Conservation (phyloP, 2,797 vertebrate genomes). For the Bucorvus abyssinicus region DNA sequence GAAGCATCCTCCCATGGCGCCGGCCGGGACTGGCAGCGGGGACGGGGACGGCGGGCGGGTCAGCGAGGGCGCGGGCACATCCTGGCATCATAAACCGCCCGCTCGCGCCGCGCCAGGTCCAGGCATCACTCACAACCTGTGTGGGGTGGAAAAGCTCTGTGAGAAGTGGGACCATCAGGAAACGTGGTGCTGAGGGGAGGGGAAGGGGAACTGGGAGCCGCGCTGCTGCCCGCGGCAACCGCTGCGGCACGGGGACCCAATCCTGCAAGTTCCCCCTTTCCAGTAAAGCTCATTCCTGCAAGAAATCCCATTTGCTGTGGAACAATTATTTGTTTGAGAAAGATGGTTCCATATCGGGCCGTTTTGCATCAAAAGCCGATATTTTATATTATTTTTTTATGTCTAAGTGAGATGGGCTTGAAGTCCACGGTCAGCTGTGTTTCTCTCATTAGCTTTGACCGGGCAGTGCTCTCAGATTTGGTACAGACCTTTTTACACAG, state of each 20-base stretch:
- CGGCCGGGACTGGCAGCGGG: background rate
- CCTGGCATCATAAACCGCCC: background rate
- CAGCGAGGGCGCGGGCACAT: background rate
- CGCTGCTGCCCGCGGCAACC: background rate
- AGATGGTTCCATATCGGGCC: background rate
- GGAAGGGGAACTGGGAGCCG: background rate
- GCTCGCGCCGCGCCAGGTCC: background rate
- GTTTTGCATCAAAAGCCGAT: background rate
- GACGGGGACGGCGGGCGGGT: background rate
- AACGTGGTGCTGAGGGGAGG: background rate
- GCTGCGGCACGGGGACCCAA: too few relatives aligned
- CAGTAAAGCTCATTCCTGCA: background rate
- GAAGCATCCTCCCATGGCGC: conserved; percentile 65
- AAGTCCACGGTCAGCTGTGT: background rate
- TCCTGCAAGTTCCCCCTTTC: background rate
- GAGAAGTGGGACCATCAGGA: rapidly evolving
- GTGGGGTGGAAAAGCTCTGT: background rate
- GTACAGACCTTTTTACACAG: too few relatives aligned
- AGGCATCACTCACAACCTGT: background rate
- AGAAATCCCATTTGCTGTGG: background rate
- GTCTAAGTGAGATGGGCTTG: background rate
- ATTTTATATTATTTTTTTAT: background rate
- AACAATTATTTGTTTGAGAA: background rate
- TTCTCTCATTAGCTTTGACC: background rate
- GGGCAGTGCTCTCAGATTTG: background rate